Evolutionary conservation across 2,888 invertebrate species (phyloP), one percentile per base, ranked within the genome.

Genomic region (Petrolisthes manimaculis): DNA sequence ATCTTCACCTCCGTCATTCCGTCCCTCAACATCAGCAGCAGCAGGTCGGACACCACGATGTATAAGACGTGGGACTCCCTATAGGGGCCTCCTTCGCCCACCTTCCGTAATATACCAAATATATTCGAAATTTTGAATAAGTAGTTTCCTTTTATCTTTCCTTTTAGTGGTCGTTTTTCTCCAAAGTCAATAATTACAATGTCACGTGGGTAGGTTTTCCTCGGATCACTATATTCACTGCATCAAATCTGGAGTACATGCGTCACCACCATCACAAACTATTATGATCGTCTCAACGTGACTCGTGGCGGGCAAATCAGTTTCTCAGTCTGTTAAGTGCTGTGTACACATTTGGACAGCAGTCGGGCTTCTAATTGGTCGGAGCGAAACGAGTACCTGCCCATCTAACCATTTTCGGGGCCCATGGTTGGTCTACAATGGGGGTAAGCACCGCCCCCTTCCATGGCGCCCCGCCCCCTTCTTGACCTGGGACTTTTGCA

Each of bases 1-100:
- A 84, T 84, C 88, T 84, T 88, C 80, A 88, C 83, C 84, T 88
- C 88, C 56, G 88, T 80, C 88, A 84, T 84, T 21, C n/a, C 84
- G 37, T 88, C 84, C 53, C 51, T 74, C 84, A 88, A 74, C 88
- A 88, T 88, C 14, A 71, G n/a, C 14, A 14, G 14, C 61, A 37
- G 37, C 37, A 2, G 2, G 37, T 37, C 37, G 37, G 37, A 37
- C 37, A 37, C 37, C 37, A 37, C 37, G 37, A 37, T 37, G 37
- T 37, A 37, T 37, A 37, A 37, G 37, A 37, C 37, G 37, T 37
- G 37, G 0, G 37, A 37, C 37, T 37, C 37, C 37, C 37, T 37
- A 37, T 37, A 37, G 37, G 37, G 37, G 37, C 37, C 37, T 37
- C 37, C 37, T 37, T 37, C 37, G 37, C 37, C 1, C 37, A 37